Evolutionary conservation across 1,140 invertebrate species (phyloP), one percentile per base, ranked within the genome.

Genomic region (Pomacea maculata): DNA sequence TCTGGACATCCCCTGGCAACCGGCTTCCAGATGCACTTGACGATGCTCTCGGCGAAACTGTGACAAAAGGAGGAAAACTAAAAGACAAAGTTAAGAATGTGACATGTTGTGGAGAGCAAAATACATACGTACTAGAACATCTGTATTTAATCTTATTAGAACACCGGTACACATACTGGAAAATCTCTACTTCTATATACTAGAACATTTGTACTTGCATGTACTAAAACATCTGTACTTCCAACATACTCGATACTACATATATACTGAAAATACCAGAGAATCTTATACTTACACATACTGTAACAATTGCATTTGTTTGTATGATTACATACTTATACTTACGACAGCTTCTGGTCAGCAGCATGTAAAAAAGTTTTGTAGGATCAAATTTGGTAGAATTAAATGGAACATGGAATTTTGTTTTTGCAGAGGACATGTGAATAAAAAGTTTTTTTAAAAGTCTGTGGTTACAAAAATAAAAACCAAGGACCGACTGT

Each of bases 1-100:
- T 64, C 11, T 1, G 82, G 79, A 45, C 82, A 83, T 12, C 29
- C 34, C 21, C 70, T 54, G 19, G 75, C 79, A 19, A 83, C 25
- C 11, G 82, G 79, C 4, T 76, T 65, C 75, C 80, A 54, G 21
- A 83, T n/a, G 55, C 82, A 83, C 63, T 75, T 74, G 11, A 83
- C 82, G 64, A 83, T 81, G 67, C 76, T 81, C 70, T 83, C 79
- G 4, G 82, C 82, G 61, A 83, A 83, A 68, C 82, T 83, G 78
- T 21, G 63, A 29, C 61, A 15, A 5, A 52, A 80, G 11, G 34
- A 29, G 75, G 29, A 6, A 45, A 45, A 45, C 34, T 6, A 45
- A 45, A 45, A 45, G 34, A 45, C 34, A 6, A 45, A 45, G 34
- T 45, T 2, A 45, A 45, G 34, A 45, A 1, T 45, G 34, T 45